Conservation (phyloP, 2,797 vertebrate species). For the Melanotaenia trifasciata region DNA sequence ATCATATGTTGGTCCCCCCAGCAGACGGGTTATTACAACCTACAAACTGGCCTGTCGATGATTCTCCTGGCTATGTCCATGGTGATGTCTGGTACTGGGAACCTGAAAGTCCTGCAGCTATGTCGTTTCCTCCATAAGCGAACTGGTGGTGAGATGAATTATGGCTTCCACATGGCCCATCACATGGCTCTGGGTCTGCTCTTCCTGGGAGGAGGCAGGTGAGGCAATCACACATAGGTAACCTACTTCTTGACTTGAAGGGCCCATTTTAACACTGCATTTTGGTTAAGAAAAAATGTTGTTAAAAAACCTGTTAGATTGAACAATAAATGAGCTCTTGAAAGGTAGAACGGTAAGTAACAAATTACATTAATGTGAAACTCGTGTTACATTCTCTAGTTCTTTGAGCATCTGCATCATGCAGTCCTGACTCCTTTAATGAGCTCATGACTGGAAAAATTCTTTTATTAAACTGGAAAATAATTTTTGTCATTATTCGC, state of each 20-base stretch:
- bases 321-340: background rate
- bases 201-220: conserved; percentile 97
- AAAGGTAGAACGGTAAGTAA: background rate
- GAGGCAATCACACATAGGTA: conserved; percentile 32
- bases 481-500: background rate
- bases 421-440: background rate
- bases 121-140: conserved; percentile 97
- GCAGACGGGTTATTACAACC: conserved; percentile 94
- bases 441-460: background rate
- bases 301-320: too few relatives aligned
- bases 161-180: conserved; percentile 97
- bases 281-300: too few relatives aligned
- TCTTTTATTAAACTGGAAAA: background rate
- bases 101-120: conserved; percentile 94
- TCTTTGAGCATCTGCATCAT: background rate
- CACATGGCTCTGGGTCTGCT: conserved; percentile 98
- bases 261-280: too few relatives aligned
- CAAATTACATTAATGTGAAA: background rate
- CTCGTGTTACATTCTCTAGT: background rate
- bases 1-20: conserved; percentile 6
- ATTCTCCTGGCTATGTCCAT: conserved; percentile 93
- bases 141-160: conserved; percentile 97
- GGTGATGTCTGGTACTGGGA: conserved; percentile 97
- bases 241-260: background rate
- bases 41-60: conserved; percentile 94